phyloP scores from a whole-genome alignment of 2,888 invertebrate genomes.

The Aphidoletes aphidimyza region DNA sequence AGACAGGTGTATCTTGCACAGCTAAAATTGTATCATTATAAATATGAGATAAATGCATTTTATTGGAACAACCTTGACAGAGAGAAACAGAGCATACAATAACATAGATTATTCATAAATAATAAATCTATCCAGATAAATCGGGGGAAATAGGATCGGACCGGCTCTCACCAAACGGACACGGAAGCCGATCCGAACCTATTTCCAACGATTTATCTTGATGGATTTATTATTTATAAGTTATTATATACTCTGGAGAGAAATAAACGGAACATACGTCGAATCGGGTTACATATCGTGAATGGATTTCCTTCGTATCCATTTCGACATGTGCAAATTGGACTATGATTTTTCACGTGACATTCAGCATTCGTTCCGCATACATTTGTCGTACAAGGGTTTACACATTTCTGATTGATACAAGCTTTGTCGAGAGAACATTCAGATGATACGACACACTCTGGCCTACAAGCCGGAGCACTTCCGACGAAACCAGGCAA shows the following conservation, averaged over 20 bases:
- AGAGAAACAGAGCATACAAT: too few relatives aligned
- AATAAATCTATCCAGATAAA: too few relatives aligned
- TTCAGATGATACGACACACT: constrained; percentile 74
- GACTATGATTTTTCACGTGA: constrained; percentile 74
- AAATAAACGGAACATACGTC: neutral
- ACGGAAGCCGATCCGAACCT: too few relatives aligned
- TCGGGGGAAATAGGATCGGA: too few relatives aligned
- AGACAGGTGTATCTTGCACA: constrained; percentile 63
- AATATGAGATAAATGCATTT: too few relatives aligned
- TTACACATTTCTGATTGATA: constrained; percentile 75
- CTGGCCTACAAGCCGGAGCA: constrained; percentile 72
- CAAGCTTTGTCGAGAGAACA: constrained; percentile 76
- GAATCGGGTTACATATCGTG: constrained; percentile 70
- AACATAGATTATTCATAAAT: too few relatives aligned
- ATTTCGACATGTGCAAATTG: constrained; percentile 73
- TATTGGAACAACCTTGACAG: too few relatives aligned
- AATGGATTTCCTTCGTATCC: constrained; percentile 70
- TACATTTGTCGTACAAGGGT: constrained; percentile 77
- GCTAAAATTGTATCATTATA: constrained; percentile 57
- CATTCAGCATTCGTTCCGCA: constrained; percentile 78
- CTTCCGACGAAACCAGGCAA: constrained; percentile 69
- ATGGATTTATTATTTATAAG: too few relatives aligned
- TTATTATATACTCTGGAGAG: constrained; percentile 79
- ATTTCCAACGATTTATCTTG: too few relatives aligned
- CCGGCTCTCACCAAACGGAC: too few relatives aligned